Evolutionary conservation across 64 coral and sea anemone species (phyloP), one percentile per base, ranked within the genome.

Genomic region (Stichodactyla helianthus): DNA sequence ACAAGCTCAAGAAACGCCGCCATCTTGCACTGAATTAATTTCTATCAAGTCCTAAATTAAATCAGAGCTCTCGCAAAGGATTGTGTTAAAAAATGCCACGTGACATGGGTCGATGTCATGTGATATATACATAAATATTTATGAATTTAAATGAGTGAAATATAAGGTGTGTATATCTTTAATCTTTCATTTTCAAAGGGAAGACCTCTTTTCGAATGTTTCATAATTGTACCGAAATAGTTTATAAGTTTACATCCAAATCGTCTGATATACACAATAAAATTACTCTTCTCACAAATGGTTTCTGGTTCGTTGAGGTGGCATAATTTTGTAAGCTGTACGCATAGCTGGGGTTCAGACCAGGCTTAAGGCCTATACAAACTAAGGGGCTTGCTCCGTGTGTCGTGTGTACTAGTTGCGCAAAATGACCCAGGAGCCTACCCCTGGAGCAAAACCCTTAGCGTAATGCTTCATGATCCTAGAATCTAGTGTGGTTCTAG

Each of bases 201-300:
- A 65, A 74, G 25, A 74, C 11, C 10, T 74, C 68, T 74, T 74
- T 74, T 74, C 14, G 14, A 58, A 11, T 11, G 55, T 58, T 9
- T 15, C 55, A 58, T 35, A 31, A 74, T 74, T 74, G 26, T 74
- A 74, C 25, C 25, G 22, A 31, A 74, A 74, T 74, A 74, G 31
- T 74, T 74, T 31, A 74, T 74, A 74, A 74, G 25, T 74, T 74
- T 74, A 74, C 68, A 74, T 74, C 68, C 68, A 74, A 71, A 74
- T 74, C 68, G 68, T 74, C 68, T 74, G 23, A 74, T 74, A 74
- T 74, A 74, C 68, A 74, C 68, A 74, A 31, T 74, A 74, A 74
- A 74, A 74, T 35, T 71, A 0, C 25, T 74, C 68, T 74, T 74
- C 68, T 74, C 23, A 74, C 68, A 27, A 74, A 23, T 44, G 35